Evolutionary conservation across 2,888 invertebrate species (phyloP).

Genomic region (Colletes collaris): DNA sequence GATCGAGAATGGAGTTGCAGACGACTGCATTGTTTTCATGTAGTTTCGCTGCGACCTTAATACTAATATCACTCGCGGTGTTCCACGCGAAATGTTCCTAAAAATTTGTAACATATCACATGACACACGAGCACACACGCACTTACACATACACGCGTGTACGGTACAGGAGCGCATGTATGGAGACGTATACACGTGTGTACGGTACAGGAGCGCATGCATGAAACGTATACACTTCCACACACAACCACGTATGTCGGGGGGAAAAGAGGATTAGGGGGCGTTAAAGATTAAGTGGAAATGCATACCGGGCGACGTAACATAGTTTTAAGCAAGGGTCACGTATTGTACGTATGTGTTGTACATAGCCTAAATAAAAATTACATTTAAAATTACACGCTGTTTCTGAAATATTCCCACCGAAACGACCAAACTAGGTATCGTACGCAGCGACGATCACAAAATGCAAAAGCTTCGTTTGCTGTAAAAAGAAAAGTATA

Average conservation of each 20-base stretch:
- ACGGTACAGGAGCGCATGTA: conserved; percentile 24
- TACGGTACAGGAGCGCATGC: conserved; percentile 3
- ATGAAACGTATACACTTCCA: conserved; percentile 38
- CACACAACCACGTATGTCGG: conserved; percentile 51
- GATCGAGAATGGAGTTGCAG: conserved; percentile 76
- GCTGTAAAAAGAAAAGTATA: too few species aligned
- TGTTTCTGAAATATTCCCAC: conserved; percentile 2
- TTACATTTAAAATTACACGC: conserved; percentile 80
- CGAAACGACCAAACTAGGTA: neutral
- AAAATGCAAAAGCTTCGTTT: too few species aligned
- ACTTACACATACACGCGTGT: conserved; percentile 57
- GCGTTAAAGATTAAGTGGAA: conserved; percentile 69
- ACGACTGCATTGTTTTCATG: conserved; percentile 75
- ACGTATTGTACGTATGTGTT: conserved; percentile 83
- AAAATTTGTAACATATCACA: conserved; percentile 82
- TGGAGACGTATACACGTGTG: too few species aligned
- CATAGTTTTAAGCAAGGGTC: conserved; percentile 80
- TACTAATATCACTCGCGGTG: conserved; percentile 75
- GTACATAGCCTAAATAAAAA: conserved; percentile 83
- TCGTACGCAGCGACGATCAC: too few species aligned
- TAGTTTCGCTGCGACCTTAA: conserved; percentile 75
- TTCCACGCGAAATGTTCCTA: conserved; percentile 81
- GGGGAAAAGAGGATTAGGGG: conserved; percentile 42
- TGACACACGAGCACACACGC: conserved; percentile 62
- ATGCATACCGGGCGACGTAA: conserved; percentile 76